Base-by-base conservation (phyloP, 2,113 vertebrate species). In the Enhydra lutris region DNA sequence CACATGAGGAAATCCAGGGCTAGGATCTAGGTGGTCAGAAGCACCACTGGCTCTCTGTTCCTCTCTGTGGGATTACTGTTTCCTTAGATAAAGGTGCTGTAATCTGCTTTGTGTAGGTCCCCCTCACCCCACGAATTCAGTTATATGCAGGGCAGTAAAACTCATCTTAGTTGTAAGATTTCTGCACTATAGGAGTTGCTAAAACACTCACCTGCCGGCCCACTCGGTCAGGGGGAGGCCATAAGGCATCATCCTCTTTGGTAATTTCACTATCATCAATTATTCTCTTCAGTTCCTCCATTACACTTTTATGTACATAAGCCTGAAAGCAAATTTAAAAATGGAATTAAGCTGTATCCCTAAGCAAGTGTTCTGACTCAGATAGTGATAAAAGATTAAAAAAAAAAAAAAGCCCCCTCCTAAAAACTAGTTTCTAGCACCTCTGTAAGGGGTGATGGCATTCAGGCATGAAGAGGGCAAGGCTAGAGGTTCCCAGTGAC, bases 211-310 rank as follows among this genome's bases (percentile, higher is more conserved):
- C 99, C 99, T 99, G 99, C 89, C 99, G 99, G 79, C 99, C 99
- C 4, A 99, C 99, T 98, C 99, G 98, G 97, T 99, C 99, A 0
- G 99, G 99, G 29, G 99, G 99, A 0, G 99, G 99, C 99, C 99
- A 99, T 36, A 99, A 96, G 0, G 99, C 99, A 93, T 99, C 99
- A 0, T 99, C 99, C 97, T 99, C 99, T 98, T 99, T 99, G 15
- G 99, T 99, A 98, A 99, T 99, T 98, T 99, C 99, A 91, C 99
- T 99, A 98, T 99, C 99, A 2, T 99, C 99, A 7, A 99, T 99
- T 93, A 99, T 99, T 83, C 99, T 99, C 96, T 99, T 99, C 92
- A 99, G 98, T 95, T 99, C 99, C 96, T 99, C 99, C 99, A 99
- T 99, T 97, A 99, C 99, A 65, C 99, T 99, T 97, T 99, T 99